A percentile compares a stretch with the other conserved stretches of the same genome.
phyloP scores from a whole-genome alignment of 1,140 invertebrate species.

The Papilio aristodemus region DNA sequence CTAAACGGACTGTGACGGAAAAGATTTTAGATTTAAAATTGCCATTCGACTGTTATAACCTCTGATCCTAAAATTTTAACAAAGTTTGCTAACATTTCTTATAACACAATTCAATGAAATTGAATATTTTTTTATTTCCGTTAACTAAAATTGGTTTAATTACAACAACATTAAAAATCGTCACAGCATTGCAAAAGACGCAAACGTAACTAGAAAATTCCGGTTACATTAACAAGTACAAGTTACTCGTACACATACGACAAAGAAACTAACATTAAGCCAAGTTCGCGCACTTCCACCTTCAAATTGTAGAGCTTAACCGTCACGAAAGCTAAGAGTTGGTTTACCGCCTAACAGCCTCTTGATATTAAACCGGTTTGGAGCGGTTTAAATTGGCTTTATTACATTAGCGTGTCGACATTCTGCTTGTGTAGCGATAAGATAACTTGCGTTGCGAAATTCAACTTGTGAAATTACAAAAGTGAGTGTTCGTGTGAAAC shows the following conservation, averaged over 20 bases:
- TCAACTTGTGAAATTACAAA: conserved; percentile 4
- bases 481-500: not conserved
- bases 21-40: too few relatives aligned
- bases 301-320: conserved; percentile 60
- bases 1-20: too few relatives aligned
- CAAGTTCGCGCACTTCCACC: conserved; percentile 59
- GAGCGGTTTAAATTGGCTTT: conserved; percentile 72
- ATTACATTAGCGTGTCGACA: conserved; percentile 75
- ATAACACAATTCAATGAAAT: too few relatives aligned
- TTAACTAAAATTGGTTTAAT: too few relatives aligned
- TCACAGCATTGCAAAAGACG: conserved; percentile 31
- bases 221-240: not conserved
- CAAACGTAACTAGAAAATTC: not conserved
- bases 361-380: conserved; percentile 76
- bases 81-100: too few relatives aligned
- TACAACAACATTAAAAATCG: too few relatives aligned
- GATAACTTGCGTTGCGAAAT: conserved; percentile 50
- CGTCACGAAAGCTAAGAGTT: conserved; percentile 61
- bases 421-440: conserved; percentile 59
- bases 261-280: conserved; percentile 66
- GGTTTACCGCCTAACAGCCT: conserved; percentile 54
- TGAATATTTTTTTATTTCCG: too few relatives aligned
- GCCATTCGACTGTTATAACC: too few relatives aligned
- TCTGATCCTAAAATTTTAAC: too few relatives aligned
- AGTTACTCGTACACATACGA: conserved; percentile 15